Evolutionary conservation across 2,888 invertebrate species (phyloP).

Genomic region (Clostera curtula): DNA sequence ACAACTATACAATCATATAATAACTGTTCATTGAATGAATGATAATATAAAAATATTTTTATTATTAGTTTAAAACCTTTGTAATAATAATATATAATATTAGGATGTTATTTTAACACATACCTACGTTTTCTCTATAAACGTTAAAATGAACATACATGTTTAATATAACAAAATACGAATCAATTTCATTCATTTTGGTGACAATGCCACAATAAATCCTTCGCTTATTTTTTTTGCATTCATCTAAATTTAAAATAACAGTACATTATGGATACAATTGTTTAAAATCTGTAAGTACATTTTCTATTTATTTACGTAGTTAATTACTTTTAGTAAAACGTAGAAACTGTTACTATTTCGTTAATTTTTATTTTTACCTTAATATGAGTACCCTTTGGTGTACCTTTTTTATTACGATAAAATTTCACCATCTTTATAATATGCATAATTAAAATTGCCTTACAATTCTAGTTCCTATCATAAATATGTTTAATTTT

Average conservation of each 20-base stretch:
- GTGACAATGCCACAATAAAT: conserved; percentile 11
- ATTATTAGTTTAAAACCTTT: no score
- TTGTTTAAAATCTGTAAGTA: conserved; percentile 19
- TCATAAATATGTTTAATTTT: conserved; percentile 36
- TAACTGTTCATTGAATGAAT: no score
- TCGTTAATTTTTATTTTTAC: conserved; percentile 28
- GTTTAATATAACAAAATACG: no score
- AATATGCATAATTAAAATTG: conserved; percentile 25
- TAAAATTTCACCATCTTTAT: conserved; percentile 32
- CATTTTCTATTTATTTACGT: conserved; percentile 19
- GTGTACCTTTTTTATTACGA: conserved; percentile 34
- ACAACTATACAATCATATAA: no score
- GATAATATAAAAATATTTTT: no score
- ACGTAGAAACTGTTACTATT: conserved; percentile 34
- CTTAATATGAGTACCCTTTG: conserved; percentile 44
- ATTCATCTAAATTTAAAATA: conserved; percentile 5
- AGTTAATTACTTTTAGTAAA: conserved; percentile 38
- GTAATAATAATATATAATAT: no score
- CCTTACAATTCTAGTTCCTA: conserved; percentile 22
- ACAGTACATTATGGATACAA: conserved; percentile 12
- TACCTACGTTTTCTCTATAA: no score
- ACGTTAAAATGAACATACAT: no score
- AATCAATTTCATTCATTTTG: no score
- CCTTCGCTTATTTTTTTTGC: conserved; percentile 15
- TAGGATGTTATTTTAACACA: no score